Conservation (phyloP, 2,797 vertebrate species). For the Chelmon rostratus region DNA sequence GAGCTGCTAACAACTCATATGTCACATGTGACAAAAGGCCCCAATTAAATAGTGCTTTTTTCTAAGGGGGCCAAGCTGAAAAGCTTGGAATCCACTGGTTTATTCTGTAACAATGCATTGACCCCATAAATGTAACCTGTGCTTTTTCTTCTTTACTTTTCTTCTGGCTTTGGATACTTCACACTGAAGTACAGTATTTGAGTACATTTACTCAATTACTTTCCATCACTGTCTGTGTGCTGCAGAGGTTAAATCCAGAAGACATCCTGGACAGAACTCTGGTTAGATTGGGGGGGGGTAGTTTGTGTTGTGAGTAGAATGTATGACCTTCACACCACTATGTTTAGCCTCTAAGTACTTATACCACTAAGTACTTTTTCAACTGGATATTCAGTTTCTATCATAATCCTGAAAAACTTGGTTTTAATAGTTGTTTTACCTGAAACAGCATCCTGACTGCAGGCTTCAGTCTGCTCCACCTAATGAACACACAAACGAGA, state of each 20-base stretch:
- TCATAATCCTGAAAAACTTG: not conserved
- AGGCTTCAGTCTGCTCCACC: conserved; percentile 84
- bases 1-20: not conserved
- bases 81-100: too few species aligned
- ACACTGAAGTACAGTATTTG: not conserved
- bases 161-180: too few species aligned
- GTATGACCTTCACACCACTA: not conserved
- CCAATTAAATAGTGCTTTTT: not conserved
- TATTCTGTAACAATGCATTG: too few species aligned
- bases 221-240: not conserved
- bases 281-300: too few species aligned
- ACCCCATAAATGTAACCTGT: too few species aligned
- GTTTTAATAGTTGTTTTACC: not conserved
- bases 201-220: not conserved
- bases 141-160: too few species aligned
- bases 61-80: not conserved
- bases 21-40: too few species aligned
- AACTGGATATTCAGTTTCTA: too few species aligned
- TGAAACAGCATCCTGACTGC: not conserved
- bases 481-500: conserved; percentile 59
- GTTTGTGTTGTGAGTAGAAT: not conserved
- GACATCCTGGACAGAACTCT: not conserved
- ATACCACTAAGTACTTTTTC: not conserved
- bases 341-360: not conserved
- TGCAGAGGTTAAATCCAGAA: not conserved